phyloP scores from a whole-genome alignment of 2,888 invertebrate species.

The Hydroisotoma schaefferi region DNA sequence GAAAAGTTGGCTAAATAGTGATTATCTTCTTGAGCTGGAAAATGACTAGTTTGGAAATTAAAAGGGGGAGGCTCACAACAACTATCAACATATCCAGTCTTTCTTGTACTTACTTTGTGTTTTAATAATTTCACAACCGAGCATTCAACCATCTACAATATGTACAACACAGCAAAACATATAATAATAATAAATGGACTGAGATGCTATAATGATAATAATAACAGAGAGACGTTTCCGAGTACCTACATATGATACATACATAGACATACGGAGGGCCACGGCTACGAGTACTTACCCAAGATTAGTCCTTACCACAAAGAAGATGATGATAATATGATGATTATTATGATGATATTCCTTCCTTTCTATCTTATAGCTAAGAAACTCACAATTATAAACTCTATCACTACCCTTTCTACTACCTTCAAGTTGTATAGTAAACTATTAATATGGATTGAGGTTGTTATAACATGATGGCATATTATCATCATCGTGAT shows the following conservation, averaged over 20 bases:
- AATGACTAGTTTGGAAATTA: constrained; percentile 20
- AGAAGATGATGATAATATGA: too few relatives aligned
- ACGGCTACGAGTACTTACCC: too few relatives aligned
- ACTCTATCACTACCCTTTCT: background rate
- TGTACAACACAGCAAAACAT: too few relatives aligned
- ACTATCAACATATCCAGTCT: too few relatives aligned
- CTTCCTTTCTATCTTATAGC: too few relatives aligned
- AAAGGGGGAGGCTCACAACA: constrained; percentile 15
- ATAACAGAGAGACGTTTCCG: background rate
- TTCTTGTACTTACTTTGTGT: too few relatives aligned
- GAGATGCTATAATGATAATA: background rate
- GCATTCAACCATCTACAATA: too few relatives aligned
- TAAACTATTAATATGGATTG: background rate
- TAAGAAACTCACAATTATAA: background rate
- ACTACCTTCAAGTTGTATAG: background rate
- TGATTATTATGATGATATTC: too few relatives aligned
- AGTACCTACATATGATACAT: too few relatives aligned
- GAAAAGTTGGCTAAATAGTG: background rate
- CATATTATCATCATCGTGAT: background rate
- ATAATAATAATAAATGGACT: background rate
- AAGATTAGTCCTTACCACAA: too few relatives aligned
- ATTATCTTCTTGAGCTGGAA: constrained; percentile 6
- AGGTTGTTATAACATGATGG: background rate
- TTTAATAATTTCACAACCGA: too few relatives aligned
- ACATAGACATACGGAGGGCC: too few relatives aligned